Base-by-base conservation (phyloP, 2,797 vertebrate species). In the Scolopax rusticola region DNA sequence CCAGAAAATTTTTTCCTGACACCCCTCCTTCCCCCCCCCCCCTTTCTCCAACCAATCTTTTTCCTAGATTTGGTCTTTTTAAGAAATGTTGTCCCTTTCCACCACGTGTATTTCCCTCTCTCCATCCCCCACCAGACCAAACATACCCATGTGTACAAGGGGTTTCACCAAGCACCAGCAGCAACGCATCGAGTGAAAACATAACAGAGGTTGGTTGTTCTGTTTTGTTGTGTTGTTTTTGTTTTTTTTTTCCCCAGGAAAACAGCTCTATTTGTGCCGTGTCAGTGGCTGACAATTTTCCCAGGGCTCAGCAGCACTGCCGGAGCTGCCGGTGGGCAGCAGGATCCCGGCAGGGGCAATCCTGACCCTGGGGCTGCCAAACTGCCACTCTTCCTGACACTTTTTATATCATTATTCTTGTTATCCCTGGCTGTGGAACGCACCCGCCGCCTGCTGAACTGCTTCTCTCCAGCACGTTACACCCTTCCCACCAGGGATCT, bases 361-460 rank as follows among this genome's bases (percentile, higher is more conserved):
- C 15, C 64, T 70, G 47, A 78, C 60, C 60, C 74, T 41, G 12
- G 3, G 43, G 71, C 24, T 56, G 61, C 83, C 2, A 9, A 90
- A 71, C 94, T 96, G 83, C 83, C 88, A 67, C 70, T 71, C 50
- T 89, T 74, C 69, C 60, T 79, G 78, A 68, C 18, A 3, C 24
- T 69, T 94, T 50, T 79, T 32, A 27, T 69, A 24, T 79, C 75
- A 27, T 79, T 79, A 76, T 50, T 71, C 59, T 88, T 63, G 73
- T 92, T 82, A 88, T 59, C 51, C 25, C 27, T 9, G 0, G 45
- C 33, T 54, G 59, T 18, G 15, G 12, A 25, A 67, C 20, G 28
- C 59, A 19, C 51, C 51, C 15, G 2, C 27, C 6, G 16, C 28
- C 51, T 30, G 28, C 53, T 54, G 53, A 54, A 54, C 53, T 8